These are phyloP conservation scores for Sebastes goodei DNA, from an alignment of 2,797 vertebrate species.

Conservation along the genomic window DNA sequence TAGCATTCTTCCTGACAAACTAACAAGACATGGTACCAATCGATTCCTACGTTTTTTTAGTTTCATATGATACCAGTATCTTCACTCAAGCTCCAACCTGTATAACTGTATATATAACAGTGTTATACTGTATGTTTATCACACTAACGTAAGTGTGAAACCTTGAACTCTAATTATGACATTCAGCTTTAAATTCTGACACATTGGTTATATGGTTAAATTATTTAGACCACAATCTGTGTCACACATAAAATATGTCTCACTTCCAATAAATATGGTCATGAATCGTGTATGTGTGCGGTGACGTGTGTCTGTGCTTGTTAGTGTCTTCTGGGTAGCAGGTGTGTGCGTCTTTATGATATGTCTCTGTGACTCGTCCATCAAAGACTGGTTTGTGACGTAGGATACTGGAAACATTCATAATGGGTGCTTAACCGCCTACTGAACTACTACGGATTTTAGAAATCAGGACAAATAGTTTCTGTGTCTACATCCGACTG, in stretches of 20 bases:
- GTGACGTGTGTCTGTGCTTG: not conserved
- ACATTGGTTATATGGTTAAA: not conserved
- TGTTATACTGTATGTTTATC: not conserved
- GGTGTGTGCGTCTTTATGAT: slow-evolving; percentile 14
- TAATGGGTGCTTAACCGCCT: slow-evolving; percentile 74
- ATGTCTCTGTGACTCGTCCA: not conserved
- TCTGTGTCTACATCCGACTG: slow-evolving; percentile 21
- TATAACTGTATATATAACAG: not conserved
- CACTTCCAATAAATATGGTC: not conserved
- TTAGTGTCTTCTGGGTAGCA: not conserved
- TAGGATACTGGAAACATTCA: slow-evolving; percentile 52
- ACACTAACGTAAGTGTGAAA: not conserved
- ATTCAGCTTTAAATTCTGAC: not conserved
- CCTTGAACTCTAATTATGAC: not conserved
- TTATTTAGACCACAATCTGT: not conserved
- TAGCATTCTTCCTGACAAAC: no score
- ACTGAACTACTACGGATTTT: slow-evolving; percentile 59
- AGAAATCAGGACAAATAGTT: slow-evolving; percentile 44
- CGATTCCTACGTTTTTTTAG: no score
- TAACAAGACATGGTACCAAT: no score
- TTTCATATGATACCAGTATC: no score
- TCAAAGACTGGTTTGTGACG: slow-evolving; percentile 15
- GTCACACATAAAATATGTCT: not conserved
- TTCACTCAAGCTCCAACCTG: no score
- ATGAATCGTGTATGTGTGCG: not conserved